Evolutionary conservation across 2,888 invertebrate species (phyloP).

Genomic region (Plemyria rubiginata): DNA sequence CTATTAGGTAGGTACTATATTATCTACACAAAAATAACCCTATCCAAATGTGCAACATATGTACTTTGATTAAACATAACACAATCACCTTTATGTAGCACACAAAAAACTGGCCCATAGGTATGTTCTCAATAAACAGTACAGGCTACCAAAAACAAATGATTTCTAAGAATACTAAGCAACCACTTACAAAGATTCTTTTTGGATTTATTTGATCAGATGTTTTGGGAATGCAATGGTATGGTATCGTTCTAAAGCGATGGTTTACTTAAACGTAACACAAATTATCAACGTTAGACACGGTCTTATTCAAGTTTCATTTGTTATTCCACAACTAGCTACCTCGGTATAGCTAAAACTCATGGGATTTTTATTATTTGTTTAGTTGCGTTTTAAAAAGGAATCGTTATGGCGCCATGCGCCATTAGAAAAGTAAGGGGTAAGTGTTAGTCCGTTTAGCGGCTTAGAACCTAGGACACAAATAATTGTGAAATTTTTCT

Average conservation of each 20-base stretch:
- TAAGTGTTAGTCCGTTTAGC: too few relatives aligned
- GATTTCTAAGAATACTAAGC: conserved; percentile 41
- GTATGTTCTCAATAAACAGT: conserved; percentile 28
- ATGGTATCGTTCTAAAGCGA: conserved; percentile 50
- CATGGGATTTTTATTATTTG: neutral
- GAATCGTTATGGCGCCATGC: too few relatives aligned
- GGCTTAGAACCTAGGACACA: too few relatives aligned
- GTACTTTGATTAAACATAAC: neutral
- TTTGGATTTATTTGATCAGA: conserved; percentile 79
- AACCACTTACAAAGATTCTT: conserved; percentile 47
- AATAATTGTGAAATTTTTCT: too few relatives aligned
- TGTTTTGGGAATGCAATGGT: conserved; percentile 66
- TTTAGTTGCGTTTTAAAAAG: neutral
- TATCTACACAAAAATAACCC: neutral
- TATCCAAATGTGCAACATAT: neutral
- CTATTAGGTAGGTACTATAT: too few relatives aligned
- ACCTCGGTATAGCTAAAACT: neutral
- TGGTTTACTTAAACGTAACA: conserved; percentile 53
- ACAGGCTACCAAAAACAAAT: conserved; percentile 47
- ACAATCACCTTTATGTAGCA: conserved; percentile 5
- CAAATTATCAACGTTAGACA: conserved; percentile 49
- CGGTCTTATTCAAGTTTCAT: conserved; percentile 43
- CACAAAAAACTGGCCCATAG: conserved; percentile 10
- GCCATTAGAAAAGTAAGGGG: too few relatives aligned
- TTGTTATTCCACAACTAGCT: conserved; percentile 39